These are phyloP conservation scores for Passer domesticus DNA, from an alignment of 2,113 vertebrate genomes.

Conservation along the genomic window DNA sequence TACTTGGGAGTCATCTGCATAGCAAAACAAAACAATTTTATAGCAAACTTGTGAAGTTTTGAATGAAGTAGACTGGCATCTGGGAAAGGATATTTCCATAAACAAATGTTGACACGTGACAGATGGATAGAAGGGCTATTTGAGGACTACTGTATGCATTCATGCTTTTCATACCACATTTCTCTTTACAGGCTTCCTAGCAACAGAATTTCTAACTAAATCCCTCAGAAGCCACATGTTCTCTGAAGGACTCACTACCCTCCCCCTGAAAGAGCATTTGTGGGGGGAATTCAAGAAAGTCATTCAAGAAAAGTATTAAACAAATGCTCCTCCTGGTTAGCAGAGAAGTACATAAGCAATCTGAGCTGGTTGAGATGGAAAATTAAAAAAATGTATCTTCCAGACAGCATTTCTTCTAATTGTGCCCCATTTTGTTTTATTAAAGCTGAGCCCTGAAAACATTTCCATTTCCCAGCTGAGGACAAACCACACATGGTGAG, in stretches of 20 bases:
- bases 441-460: background rate
- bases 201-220: constrained; percentile 29
- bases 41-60: background rate
- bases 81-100: constrained; percentile 18
- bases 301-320: background rate
- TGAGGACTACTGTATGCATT: background rate
- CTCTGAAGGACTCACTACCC: background rate
- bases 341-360: accelerated
- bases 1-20: background rate
- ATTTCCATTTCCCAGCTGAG: background rate
- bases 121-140: constrained; percentile 24
- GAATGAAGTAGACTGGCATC: constrained; percentile 11
- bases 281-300: background rate
- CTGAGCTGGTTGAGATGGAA: background rate
- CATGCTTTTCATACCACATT: background rate
- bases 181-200: constrained; percentile 45
- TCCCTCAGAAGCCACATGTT: background rate
- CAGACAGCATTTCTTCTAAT: background rate
- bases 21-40: background rate
- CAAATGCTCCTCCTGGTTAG: background rate
- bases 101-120: constrained; percentile 35
- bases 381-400: background rate
- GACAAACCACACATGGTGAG: background rate
- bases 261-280: background rate
- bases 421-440: background rate